Evolutionary conservation across 37 sponge, comb jelly and placozoan species (phyloP).

Genomic region (Chondrilla cf. caribensis): DNA sequence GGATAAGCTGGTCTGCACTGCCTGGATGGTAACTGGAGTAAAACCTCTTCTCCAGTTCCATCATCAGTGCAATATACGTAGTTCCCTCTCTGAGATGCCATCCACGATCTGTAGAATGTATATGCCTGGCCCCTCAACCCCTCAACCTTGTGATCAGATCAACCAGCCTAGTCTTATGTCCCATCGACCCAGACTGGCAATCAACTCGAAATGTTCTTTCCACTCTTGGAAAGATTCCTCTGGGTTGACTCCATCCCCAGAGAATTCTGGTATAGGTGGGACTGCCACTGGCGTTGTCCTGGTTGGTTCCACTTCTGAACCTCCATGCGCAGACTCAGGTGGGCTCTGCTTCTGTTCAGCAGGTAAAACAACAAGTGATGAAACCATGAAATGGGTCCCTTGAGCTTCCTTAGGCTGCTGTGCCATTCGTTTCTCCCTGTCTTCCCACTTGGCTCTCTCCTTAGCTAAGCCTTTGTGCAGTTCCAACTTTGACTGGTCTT

Average conservation of each 20-base stretch:
- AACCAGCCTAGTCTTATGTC: slow-evolving; percentile 20
- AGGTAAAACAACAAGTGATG: too few species aligned
- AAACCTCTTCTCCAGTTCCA: slow-evolving; percentile 39
- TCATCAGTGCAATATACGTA: slow-evolving; percentile 28
- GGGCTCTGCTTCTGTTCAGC: too few species aligned
- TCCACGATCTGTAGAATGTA: slow-evolving; percentile 47
- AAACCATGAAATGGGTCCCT: too few species aligned
- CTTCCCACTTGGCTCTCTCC: not conserved
- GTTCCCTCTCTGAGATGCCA: not conserved
- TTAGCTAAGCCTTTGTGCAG: not conserved
- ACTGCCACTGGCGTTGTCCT: too few species aligned
- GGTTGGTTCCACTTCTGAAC: too few species aligned
- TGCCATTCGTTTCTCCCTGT: not conserved
- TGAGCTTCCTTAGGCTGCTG: not conserved
- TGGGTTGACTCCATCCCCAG: slow-evolving; percentile 27
- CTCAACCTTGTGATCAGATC: slow-evolving; percentile 27
- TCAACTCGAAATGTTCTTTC: too few species aligned
- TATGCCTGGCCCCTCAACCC: slow-evolving; percentile 27
- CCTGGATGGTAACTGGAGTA: slow-evolving; percentile 25
- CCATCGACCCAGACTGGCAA: slow-evolving; percentile 10
- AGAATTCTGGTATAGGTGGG: slow-evolving; percentile 34
- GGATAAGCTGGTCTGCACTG: slow-evolving; percentile 32
- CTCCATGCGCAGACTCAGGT: too few species aligned
- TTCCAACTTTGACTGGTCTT: not conserved
- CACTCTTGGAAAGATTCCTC: too few species aligned